Percentiles rank a stretch among this genome's conserved stretches.
These are phyloP conservation scores for Morpho helenor DNA, from an alignment of 2,888 invertebrate genomes.

Conservation along the genomic window DNA sequence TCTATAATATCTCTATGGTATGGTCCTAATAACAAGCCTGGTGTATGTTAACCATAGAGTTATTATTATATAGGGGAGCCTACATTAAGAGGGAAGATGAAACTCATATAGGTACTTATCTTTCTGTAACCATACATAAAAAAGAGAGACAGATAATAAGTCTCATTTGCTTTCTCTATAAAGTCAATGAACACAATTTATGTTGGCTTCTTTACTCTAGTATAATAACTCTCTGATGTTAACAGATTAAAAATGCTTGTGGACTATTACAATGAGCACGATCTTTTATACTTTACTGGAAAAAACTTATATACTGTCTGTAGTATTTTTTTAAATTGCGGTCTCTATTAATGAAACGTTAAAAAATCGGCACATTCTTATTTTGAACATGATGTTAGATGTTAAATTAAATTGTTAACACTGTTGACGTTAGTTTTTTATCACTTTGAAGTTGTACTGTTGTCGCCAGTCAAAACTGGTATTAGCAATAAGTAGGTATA, in stretches of 20 bases:
- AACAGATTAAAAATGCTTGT: constrained; percentile 30
- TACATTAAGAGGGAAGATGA: too few species aligned
- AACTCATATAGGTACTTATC: too few species aligned
- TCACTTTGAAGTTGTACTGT: not conserved
- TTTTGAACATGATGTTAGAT: constrained; percentile 1
- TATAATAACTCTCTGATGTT: constrained; percentile 1
- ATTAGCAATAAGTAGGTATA: constrained; percentile 13
- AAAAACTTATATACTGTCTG: not conserved
- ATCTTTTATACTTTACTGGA: constrained; percentile 9
- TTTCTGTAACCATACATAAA: too few species aligned
- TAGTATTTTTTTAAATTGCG: not conserved
- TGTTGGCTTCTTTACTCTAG: too few species aligned
- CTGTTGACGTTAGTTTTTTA: not conserved
- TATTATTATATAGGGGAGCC: too few species aligned
- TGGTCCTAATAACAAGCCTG: too few species aligned
- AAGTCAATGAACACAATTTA: too few species aligned
- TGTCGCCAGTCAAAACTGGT: not conserved
- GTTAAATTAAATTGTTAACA: constrained; percentile 2
- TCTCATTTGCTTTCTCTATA: too few species aligned
- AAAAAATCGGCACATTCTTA: not conserved
- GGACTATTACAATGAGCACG: constrained; percentile 22
- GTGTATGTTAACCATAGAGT: too few species aligned
- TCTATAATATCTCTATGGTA: too few species aligned
- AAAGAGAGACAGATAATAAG: too few species aligned
- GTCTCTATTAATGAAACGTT: constrained; percentile 8